Evolutionary conservation across 92 coral and sea anemone genomes (phyloP), one percentile per base, ranked within the genome.

Genomic region (Zoanthus solanderi): DNA sequence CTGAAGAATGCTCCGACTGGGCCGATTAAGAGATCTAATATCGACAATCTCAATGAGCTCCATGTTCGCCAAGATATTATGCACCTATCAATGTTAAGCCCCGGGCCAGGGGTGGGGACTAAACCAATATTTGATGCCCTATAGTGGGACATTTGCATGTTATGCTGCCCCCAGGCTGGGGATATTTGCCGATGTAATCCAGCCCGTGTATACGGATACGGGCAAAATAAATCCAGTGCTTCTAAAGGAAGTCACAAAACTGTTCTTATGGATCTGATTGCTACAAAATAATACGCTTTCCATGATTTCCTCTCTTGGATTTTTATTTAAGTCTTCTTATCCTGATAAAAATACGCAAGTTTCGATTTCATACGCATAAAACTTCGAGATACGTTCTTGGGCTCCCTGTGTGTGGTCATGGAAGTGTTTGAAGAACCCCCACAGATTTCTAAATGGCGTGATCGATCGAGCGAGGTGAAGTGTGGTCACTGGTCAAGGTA

Each of bases 141-240:
- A 71, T 71, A 71, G 75, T 71, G 44, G 75, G 45, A 45, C 75
- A 71, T 71, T 29, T 71, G 15, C 75, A 28, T 71, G 75, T 71
- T 71, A 30, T 71, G 75, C 50, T 71, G 75, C 45, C 75, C 75
- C 50, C 75, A 28, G 45, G 75, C 46, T 0, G 75, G 75, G 75
- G 75, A 71, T 71, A 71, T 30, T 71, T 71, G 76, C 76, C 76
- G 47, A 71, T 71, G 76, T 29, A 71, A 71, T 30, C 47, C 76
- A 71, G 76, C 76, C 76, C 46, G 47, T 71, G 46, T 0, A 71
- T 31, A 71, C 76, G 5, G 47, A 71, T 71, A 71, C 47, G 76
- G 76, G 76, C 47, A 71, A 71, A 71, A 31, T 31, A 71, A 71
- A 71, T 29, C 76, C 50, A 71, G 76, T 71, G n/a, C 76, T 71